Evolutionary conservation across 2,797 vertebrate species (phyloP).

Genomic region (Oreochromis mossambicus): DNA sequence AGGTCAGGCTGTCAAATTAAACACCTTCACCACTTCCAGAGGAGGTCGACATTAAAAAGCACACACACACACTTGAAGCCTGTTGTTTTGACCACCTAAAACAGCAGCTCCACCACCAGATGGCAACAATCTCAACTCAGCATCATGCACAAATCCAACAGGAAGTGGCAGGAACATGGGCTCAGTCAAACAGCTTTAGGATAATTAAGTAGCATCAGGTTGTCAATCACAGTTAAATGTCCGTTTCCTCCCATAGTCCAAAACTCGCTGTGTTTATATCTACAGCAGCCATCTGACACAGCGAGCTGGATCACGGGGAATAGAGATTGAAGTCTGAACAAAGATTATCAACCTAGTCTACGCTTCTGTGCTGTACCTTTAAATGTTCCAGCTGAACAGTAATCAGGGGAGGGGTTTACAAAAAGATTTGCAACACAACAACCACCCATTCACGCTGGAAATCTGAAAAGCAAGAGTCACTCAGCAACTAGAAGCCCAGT

Average conservation of each 20-base stretch:
- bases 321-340: slow-evolving; percentile 5
- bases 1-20: neutral
- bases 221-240: neutral
- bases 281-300: neutral
- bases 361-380: slow-evolving; percentile 1
- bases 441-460: neutral
- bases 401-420: neutral
- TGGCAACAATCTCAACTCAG: neutral
- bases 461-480: slow-evolving; percentile 10
- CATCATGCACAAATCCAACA: neutral
- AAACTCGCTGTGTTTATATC: neutral
- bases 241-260: neutral
- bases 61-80: neutral
- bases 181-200: neutral
- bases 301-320: neutral
- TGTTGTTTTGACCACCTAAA: neutral
- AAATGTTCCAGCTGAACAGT: neutral
- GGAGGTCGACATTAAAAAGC: neutral
- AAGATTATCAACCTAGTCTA: neutral
- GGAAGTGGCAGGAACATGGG: neutral
- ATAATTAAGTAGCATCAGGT: neutral
- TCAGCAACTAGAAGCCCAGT: slow-evolving; percentile 10
- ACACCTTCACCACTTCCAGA: neutral
- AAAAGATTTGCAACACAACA: neutral
- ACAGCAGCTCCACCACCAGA: neutral